Base-by-base conservation (phyloP, 2,113 vertebrate species). In the Xiphophorus maculatus region DNA sequence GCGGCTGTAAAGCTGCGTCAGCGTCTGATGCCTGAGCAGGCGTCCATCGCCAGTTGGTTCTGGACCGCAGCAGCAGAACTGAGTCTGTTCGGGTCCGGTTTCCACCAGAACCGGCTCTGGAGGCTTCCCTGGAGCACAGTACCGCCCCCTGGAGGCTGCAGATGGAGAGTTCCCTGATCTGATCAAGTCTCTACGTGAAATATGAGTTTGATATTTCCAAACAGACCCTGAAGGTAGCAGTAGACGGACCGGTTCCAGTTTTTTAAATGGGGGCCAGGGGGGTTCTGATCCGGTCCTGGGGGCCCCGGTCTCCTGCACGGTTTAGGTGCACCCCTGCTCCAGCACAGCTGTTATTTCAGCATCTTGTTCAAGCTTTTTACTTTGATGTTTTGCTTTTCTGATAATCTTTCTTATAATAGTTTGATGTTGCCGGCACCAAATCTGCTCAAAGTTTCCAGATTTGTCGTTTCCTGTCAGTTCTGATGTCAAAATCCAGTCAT, bases 91-190 rank as follows among this genome's bases (percentile, higher is more conserved):
- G 7, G 22, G 8, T 58, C 51, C 1, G 2, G 51, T n/a, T 58
- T n/a, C 3, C 8, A n/a, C 17, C 44, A 19, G 44, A 48, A 19
- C 15, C 15, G 17, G 5, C 1, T 48, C 44, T 19, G 44, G 51
- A 58, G 51, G 51, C 35, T 35, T 58, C 8, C 1, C 25, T 54
- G 51, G 22, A 58, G 44, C 51, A 9, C 51, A 58, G 22, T 11
- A 58, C 10, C 25, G 7, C 22, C 51, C 7, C 51, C 51, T 58
- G 7, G 22, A n/a, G 51, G 51, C 10, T 58, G 51, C 51, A n/a
- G 51, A 9, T 58, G 51, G 51, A 54, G 14, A 48, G 44, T 48
- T 19, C 2, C 51, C 51, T n/a, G 22, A 58, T 8, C 95, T 97
- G 96, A 32, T 33, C 48, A 42, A 42, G 40, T 25, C 1, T 22